These are phyloP conservation scores for Seriola dumerili DNA, from an alignment of 2,113 vertebrate genomes.

Conservation along the genomic window DNA sequence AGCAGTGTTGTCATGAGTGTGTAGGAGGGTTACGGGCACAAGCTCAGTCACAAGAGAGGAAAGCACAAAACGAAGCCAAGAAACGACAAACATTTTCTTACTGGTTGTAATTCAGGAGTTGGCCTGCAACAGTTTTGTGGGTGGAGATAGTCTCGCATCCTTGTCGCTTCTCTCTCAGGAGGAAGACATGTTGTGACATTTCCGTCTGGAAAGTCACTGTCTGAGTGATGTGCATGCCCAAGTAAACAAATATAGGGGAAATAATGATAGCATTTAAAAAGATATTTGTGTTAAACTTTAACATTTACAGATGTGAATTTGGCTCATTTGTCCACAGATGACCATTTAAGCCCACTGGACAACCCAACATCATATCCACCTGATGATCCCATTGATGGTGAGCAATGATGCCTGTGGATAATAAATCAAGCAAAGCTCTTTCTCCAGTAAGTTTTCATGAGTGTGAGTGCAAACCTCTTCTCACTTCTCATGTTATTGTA, in stretches of 20 bases:
- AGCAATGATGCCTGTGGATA: neutral
- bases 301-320: slow-evolving; percentile 1
- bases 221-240: neutral
- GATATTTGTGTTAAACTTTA: neutral
- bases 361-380: slow-evolving; percentile 28
- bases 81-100: slow-evolving; percentile 37
- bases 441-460: neutral
- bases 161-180: slow-evolving; percentile 18
- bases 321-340: slow-evolving; percentile 38
- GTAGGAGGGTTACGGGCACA: slow-evolving; percentile 50
- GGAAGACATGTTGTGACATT: slow-evolving; percentile 30
- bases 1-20: slow-evolving; percentile 54
- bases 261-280: neutral
- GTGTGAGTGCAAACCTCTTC: neutral
- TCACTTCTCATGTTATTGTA: slow-evolving; percentile 14
- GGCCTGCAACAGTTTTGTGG: slow-evolving; percentile 8
- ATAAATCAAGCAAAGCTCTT: neutral
- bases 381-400: slow-evolving; percentile 56
- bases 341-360: slow-evolving; percentile 23
- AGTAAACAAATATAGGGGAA: neutral
- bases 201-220: slow-evolving; percentile 16
- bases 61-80: slow-evolving; percentile 40
- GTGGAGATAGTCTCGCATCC: slow-evolving; percentile 18
- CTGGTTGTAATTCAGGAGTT: slow-evolving; percentile 20
- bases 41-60: slow-evolving; percentile 38